phyloP scores from a whole-genome alignment of 92 coral and sea anemone genomes.

The Muricea muricata region DNA sequence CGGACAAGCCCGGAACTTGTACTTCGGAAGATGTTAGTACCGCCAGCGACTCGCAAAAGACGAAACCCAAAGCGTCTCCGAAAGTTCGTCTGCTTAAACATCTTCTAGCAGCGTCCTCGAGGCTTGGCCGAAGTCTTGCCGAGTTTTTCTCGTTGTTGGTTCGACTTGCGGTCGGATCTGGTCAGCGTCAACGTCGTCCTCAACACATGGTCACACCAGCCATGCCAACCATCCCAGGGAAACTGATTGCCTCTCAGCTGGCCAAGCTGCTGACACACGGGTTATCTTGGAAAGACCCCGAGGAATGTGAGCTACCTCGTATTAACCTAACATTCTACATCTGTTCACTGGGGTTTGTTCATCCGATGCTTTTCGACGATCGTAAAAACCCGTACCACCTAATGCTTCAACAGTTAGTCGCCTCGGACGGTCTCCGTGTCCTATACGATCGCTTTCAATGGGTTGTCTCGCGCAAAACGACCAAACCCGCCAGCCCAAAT shows the following conservation, averaged over 20 bases:
- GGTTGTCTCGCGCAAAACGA: constrained; percentile 68
- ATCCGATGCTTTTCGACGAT: constrained; percentile 92
- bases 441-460: constrained; percentile 75
- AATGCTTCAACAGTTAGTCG: constrained; percentile 91
- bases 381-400: constrained; percentile 95
- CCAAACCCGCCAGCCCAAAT: constrained; percentile 39
- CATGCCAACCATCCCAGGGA: constrained; percentile 81
- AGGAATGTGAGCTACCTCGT: constrained; percentile 62
- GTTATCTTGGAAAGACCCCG: constrained; percentile 77
- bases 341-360: constrained; percentile 83
- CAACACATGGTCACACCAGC: constrained; percentile 84
- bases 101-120: constrained; percentile 82
- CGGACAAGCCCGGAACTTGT: constrained; percentile 52
- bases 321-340: constrained; percentile 83
- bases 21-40: constrained; percentile 10
- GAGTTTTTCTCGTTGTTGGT: constrained; percentile 90
- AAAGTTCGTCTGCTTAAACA: constrained; percentile 85
- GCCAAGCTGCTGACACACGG: constrained; percentile 78
- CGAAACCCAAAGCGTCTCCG: constrained; percentile 68
- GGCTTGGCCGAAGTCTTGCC: constrained; percentile 85
- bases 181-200: constrained; percentile 93
- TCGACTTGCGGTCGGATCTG: constrained; percentile 87
- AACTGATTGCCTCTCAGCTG: constrained; percentile 79
- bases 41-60: constrained; percentile 44
- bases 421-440: constrained; percentile 84